These are phyloP conservation scores for Popillia japonica DNA, from an alignment of 1,140 invertebrate genomes.

Conservation along the genomic window DNA sequence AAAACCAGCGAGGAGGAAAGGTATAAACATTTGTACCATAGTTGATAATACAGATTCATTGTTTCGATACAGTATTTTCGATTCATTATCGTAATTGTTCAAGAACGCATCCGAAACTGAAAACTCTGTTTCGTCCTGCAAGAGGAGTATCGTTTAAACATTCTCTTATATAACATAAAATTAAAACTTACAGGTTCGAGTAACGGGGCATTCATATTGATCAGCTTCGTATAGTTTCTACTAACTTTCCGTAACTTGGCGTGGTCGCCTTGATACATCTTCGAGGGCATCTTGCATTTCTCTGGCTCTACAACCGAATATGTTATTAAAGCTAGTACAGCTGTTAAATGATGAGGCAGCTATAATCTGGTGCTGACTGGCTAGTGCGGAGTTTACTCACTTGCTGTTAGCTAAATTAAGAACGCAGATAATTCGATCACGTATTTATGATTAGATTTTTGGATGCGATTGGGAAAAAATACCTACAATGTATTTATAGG, in stretches of 20 bases:
- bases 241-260: constrained; percentile 22
- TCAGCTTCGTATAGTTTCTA: neutral
- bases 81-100: neutral
- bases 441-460: no score
- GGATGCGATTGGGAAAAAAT: no score
- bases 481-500: no score
- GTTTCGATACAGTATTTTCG: neutral
- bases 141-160: neutral
- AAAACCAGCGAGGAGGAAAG: constrained; percentile 89
- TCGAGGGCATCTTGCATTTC: constrained; percentile 4
- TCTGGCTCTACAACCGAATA: neutral
- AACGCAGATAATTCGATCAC: no score
- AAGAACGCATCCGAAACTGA: neutral
- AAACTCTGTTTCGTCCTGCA: constrained; percentile 15
- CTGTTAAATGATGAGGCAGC: no score
- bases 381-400: no score
- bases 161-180: neutral
- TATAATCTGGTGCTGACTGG: no score
- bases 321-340: neutral
- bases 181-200: constrained; percentile 6
- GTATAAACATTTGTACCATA: constrained; percentile 87
- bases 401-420: no score
- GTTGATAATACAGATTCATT: constrained; percentile 68
- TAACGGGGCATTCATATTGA: constrained; percentile 11
- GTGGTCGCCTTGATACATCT: neutral